Evolutionary conservation across 2,113 vertebrate species (phyloP).

Genomic region (Peromyscus leucopus): DNA sequence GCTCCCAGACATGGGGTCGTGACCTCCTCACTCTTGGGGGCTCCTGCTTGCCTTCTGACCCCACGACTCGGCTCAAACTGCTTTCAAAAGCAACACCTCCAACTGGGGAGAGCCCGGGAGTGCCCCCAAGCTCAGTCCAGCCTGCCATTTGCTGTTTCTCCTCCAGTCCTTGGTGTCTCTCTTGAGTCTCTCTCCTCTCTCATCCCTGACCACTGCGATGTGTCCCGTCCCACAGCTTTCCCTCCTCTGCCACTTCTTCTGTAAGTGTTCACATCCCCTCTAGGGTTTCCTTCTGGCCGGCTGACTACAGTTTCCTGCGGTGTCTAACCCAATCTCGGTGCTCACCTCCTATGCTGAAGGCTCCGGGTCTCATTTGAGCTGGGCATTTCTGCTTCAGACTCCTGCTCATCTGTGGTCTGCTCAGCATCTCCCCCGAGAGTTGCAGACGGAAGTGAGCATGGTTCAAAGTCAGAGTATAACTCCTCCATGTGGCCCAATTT

Average conservation of each 20-base stretch:
- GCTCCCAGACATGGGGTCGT: background rate
- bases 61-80: background rate
- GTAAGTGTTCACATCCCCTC: background rate
- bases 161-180: background rate
- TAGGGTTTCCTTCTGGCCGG: background rate
- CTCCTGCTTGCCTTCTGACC: background rate
- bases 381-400: background rate
- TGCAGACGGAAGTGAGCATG: background rate
- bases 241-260: background rate
- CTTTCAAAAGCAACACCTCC: background rate
- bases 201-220: background rate
- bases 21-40: background rate
- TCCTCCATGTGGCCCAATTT: rapidly evolving
- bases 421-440: background rate
- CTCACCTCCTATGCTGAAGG: background rate
- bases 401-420: background rate
- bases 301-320: background rate
- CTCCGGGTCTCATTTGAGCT: background rate
- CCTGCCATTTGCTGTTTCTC: background rate
- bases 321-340: background rate
- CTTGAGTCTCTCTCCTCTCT: background rate
- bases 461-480: background rate
- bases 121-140: background rate
- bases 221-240: background rate
- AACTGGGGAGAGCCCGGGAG: background rate